Percentiles rank a stretch among this genome's conserved stretches.
Evolutionary conservation across 2,888 invertebrate species (phyloP).

Genomic region (Ichneumoninae sp.): DNA sequence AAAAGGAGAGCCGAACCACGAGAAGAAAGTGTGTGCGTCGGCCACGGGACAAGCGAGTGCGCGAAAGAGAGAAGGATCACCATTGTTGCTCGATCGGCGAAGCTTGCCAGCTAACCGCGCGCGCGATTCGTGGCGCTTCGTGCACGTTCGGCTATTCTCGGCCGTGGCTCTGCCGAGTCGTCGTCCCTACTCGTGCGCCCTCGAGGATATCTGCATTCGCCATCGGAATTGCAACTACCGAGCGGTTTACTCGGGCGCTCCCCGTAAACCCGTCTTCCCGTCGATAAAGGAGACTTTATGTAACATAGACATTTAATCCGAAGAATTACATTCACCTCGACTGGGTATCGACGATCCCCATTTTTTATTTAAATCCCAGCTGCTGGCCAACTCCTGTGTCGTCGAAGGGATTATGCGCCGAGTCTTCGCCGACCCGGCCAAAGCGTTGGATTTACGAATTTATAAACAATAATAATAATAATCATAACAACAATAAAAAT

Average conservation of each 20-base stretch:
- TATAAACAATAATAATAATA: not conserved
- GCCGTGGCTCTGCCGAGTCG: constrained; percentile 30
- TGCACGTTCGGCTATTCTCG: constrained; percentile 56
- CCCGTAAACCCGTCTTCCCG: not conserved
- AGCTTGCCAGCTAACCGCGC: constrained; percentile 45
- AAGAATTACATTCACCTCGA: no score
- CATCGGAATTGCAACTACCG: not conserved
- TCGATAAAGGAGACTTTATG: not conserved
- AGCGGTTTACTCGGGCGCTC: not conserved
- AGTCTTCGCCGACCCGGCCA: not conserved
- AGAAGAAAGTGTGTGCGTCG: constrained; percentile 52
- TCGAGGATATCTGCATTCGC: constrained; percentile 18
- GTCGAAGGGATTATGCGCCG: constrained; percentile 27
- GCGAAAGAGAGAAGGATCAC: constrained; percentile 60
- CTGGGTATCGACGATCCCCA: no score
- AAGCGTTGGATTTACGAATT: not conserved
- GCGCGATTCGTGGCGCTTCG: constrained; percentile 47
- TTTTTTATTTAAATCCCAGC: no score
- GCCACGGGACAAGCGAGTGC: constrained; percentile 56
- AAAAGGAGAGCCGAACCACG: constrained; percentile 19
- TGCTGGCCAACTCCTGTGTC: not conserved
- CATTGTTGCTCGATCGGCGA: constrained; percentile 61
- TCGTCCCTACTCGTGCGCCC: constrained; percentile 35
- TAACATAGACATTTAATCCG: not conserved
- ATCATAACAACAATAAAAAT: constrained; percentile 6